These are phyloP conservation scores for Mus musculus DNA, from an alignment of 2,113 vertebrate species.

Conservation along the genomic window DNA sequence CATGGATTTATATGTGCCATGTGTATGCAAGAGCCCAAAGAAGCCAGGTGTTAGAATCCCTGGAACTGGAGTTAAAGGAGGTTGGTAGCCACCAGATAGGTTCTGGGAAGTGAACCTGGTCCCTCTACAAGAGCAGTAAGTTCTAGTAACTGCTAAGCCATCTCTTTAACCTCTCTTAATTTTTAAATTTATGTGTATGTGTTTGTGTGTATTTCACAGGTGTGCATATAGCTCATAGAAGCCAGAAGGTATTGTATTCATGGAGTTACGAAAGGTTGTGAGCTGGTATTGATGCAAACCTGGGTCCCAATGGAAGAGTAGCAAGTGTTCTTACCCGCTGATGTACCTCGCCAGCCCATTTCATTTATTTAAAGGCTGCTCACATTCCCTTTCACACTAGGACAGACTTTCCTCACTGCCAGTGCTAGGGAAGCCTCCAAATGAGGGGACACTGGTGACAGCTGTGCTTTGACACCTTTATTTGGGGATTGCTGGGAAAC, in stretches of 20 bases:
- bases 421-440: constrained; percentile 3
- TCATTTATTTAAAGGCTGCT: background rate
- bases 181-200: background rate
- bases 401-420: background rate
- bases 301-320: background rate
- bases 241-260: background rate
- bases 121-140: background rate
- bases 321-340: background rate
- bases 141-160: background rate
- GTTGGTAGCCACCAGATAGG: background rate
- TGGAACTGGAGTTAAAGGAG: background rate
- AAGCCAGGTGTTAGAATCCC: background rate
- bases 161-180: background rate
- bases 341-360: background rate
- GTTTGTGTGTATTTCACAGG: background rate
- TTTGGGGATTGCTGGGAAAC: background rate
- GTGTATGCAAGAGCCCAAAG: background rate
- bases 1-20: background rate
- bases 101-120: background rate
- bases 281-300: background rate
- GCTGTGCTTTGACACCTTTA: background rate
- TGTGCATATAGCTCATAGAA: background rate
- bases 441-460: background rate
- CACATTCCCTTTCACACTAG: background rate
- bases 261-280: background rate